These are phyloP conservation scores for Drosophila acutilabella DNA, from an alignment of 2,888 invertebrate genomes.

Conservation along the genomic window DNA sequence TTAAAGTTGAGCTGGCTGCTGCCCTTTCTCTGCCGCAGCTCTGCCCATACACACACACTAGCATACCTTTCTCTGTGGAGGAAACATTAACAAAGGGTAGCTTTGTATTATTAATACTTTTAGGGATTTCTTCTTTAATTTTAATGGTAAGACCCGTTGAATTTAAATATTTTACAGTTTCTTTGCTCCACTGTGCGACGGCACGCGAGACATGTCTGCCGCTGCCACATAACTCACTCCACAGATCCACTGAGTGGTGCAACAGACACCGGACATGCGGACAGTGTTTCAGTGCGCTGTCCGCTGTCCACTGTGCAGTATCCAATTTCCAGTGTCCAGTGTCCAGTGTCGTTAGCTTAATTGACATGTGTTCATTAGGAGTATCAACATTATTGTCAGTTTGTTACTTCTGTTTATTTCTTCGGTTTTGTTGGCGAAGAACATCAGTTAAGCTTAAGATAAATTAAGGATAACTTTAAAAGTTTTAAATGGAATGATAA, in stretches of 20 bases:
- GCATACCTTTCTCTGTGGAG: too few species aligned
- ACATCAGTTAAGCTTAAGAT: background rate
- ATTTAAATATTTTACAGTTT: too few species aligned
- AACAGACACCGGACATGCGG: constrained; percentile 37
- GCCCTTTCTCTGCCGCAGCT: too few species aligned
- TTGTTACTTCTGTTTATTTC: constrained; percentile 4
- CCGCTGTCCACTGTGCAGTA: constrained; percentile 2
- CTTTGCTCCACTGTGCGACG: constrained; percentile 1
- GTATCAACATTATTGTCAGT: constrained; percentile 43
- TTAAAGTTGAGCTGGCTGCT: too few species aligned
- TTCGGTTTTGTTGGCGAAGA: background rate
- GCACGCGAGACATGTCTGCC: constrained; percentile 56
- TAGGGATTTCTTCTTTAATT: too few species aligned
- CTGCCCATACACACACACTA: too few species aligned
- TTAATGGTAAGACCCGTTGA: too few species aligned
- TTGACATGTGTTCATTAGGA: constrained; percentile 76
- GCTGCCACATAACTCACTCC: constrained; percentile 51
- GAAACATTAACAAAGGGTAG: too few species aligned
- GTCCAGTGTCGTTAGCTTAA: constrained; percentile 58
- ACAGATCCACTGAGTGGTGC: constrained; percentile 42
- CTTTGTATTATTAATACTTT: too few species aligned
- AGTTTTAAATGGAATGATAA: too few species aligned
- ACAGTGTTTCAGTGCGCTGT: constrained; percentile 9
- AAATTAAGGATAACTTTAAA: too few species aligned
- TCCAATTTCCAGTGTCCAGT: constrained; percentile 1